Percentiles rank a stretch among this genome's conserved stretches.
phyloP scores from a whole-genome alignment of 2,113 vertebrate species.

The Nettapus auritus region DNA sequence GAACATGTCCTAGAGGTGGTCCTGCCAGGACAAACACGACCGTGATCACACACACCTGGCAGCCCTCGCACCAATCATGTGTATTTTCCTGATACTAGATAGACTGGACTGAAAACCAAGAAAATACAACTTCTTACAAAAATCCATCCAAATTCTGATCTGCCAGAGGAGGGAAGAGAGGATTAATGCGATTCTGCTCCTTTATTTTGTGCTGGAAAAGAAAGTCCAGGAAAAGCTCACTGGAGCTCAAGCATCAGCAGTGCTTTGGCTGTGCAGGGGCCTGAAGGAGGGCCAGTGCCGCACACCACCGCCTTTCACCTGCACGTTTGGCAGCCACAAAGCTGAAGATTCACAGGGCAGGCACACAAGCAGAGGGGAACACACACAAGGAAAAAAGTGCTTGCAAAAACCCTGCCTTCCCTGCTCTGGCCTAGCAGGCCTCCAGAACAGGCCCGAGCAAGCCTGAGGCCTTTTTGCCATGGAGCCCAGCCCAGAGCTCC shows the following conservation, averaged over 20 bases:
- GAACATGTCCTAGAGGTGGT: background rate
- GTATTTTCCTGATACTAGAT: too few species aligned
- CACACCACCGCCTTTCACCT: background rate
- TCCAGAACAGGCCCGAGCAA: too few species aligned
- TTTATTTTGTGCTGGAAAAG: background rate
- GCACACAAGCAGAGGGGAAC: background rate
- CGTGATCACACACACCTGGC: background rate
- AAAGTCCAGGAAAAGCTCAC: background rate
- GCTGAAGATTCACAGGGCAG: too few species aligned
- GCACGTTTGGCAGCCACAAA: too few species aligned
- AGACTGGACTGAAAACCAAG: background rate
- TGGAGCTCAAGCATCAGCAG: background rate
- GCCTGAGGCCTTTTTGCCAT: background rate
- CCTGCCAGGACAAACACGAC: background rate
- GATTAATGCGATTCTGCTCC: background rate
- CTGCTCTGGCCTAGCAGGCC: too few species aligned
- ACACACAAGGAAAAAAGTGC: too few species aligned
- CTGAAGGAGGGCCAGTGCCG: background rate
- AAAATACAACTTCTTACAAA: too few species aligned
- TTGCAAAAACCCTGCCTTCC: too few species aligned
- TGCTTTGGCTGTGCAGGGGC: background rate
- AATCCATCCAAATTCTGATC: background rate
- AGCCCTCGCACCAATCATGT: background rate
- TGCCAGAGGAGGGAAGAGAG: background rate
- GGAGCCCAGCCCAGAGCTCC: background rate